Evolutionary conservation across 2,888 invertebrate genomes (phyloP), one percentile per base, ranked within the genome.

Genomic region (Boloria euphrosyne): DNA sequence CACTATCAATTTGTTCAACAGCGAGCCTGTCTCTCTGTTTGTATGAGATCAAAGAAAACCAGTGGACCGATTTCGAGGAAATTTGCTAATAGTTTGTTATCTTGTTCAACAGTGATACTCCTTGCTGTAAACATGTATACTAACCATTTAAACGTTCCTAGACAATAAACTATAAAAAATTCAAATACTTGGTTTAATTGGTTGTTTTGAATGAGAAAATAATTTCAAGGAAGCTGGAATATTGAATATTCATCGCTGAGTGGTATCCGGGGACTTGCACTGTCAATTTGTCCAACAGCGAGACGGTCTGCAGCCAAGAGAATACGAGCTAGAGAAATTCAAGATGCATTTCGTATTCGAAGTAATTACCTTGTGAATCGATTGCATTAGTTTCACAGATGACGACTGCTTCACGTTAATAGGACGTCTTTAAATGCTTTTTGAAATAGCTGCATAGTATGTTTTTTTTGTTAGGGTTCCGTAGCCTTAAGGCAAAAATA

Each of bases 1-100:
- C 74, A 63, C 78, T 80, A 79, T 80, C 81, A 82, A 83, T 83
- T 84, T 79, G 80, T 78, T 76, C 67, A 73, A 75, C 75, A 75
- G 76, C 71, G 51, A 75, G 74, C 74, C 75, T 76, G 76, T 81
- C 78, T 76, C 22, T 22, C 22, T 3, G 3, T 22, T 3, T 22
- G 3, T 22, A 22, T 22, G 22, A 22, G 22, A 22, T 2, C 22
- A 22, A 22, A 22, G 22, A 22, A 22, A 22, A 22, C 22, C 3
- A 22, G 2, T 1, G 22, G 22, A 22, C 3, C 1, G 22, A 22
- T 22, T 22, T 22, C 22, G 22, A 22, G 22, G 1, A 22, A 22
- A 22, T 22, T 22, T 22, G 22, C 3, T 22, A 22, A 22, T 22
- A 22, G 22, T 22, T 22, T 1, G 22, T 22, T 22, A 22, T 22